These are phyloP conservation scores for Thomomys bottae DNA, from an alignment of 2,113 vertebrate genomes.

Conservation along the genomic window DNA sequence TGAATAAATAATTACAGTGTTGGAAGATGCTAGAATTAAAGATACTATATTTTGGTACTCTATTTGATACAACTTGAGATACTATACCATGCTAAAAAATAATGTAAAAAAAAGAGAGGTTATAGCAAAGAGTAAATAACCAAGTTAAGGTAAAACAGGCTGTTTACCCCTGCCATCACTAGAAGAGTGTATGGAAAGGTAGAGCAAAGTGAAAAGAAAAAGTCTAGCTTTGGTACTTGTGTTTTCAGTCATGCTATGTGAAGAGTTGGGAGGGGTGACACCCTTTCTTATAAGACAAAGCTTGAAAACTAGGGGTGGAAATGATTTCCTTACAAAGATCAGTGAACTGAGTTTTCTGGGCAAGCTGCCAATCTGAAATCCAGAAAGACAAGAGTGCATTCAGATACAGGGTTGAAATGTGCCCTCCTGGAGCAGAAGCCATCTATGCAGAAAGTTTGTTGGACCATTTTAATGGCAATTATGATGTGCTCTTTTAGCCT, in stretches of 20 bases:
- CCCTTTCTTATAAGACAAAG: neutral
- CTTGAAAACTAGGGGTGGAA: neutral
- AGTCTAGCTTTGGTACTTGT: neutral
- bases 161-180: neutral
- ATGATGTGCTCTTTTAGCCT: neutral
- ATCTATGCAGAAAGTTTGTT: neutral
- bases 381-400: neutral
- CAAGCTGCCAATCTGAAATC: neutral
- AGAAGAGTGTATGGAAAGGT: neutral
- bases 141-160: neutral
- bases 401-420: rapidly evolving
- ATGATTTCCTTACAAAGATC: neutral
- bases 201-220: neutral
- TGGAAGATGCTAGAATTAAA: no score
- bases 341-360: neutral
- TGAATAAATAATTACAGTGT: no score
- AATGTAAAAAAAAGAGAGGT: no score
- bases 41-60: no score
- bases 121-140: neutral
- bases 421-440: neutral
- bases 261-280: neutral
- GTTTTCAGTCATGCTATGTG: no score
- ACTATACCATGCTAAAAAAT: neutral
- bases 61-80: neutral
- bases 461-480: rapidly evolving